phyloP scores from a whole-genome alignment of 1,140 invertebrate genomes.

The Megathymus violae region DNA sequence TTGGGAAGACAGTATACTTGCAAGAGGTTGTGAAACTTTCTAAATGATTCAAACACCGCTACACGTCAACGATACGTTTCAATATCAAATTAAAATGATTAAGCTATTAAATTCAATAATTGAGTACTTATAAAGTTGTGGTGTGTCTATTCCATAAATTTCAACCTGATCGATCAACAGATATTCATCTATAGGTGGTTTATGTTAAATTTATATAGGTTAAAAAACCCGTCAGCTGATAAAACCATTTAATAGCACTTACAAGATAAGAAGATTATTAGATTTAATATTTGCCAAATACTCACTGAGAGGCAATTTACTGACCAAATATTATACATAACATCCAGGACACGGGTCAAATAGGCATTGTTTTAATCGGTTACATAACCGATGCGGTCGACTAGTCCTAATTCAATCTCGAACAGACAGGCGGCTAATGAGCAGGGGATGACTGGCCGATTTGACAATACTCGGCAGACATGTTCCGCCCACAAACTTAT shows the following conservation, averaged over 20 bases:
- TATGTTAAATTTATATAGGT: too few species aligned
- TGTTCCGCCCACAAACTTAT: conserved; percentile 47
- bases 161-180: too few species aligned
- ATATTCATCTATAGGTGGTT: too few species aligned
- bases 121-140: too few species aligned
- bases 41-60: too few species aligned
- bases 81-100: too few species aligned
- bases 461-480: conserved; percentile 43
- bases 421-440: conserved; percentile 62
- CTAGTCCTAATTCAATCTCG: conserved; percentile 66
- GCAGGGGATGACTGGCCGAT: conserved; percentile 63
- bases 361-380: conserved; percentile 57
- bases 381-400: conserved; percentile 54
- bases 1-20: too few species aligned
- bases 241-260: neutral
- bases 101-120: too few species aligned
- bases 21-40: too few species aligned
- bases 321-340: neutral
- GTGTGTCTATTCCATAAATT: too few species aligned
- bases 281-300: conserved; percentile 3
- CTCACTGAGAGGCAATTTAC: neutral
- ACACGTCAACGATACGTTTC: too few species aligned
- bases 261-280: neutral
- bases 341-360: neutral
- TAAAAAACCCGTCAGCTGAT: neutral